These are phyloP conservation scores for Notolepis coatsorum DNA, from an alignment of 2,797 vertebrate genomes.

Conservation along the genomic window DNA sequence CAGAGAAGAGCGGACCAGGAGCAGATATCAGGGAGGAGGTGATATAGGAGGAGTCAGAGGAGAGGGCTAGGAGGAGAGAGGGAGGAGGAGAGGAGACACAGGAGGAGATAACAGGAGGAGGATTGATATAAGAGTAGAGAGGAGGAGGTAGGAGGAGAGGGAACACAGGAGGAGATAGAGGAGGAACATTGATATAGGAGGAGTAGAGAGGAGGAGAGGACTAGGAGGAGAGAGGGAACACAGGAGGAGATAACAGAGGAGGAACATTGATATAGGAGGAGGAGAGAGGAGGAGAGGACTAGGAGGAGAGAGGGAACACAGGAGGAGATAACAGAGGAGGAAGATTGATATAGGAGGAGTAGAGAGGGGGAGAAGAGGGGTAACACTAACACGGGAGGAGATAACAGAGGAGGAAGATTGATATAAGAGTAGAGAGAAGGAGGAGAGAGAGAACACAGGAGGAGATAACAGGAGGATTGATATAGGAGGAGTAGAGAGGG, in stretches of 20 bases:
- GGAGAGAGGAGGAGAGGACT: no score
- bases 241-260: neutral
- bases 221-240: no score
- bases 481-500: constrained; percentile 10
- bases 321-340: neutral
- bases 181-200: constrained; percentile 5
- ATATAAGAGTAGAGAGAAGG: neutral
- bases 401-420: neutral
- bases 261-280: constrained; percentile 8
- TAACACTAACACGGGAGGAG: no score
- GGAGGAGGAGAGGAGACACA: neutral
- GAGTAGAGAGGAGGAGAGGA: constrained; percentile 22
- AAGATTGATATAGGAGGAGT: no score
- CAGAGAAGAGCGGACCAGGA: constrained; percentile 11
- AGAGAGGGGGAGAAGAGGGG: no score
- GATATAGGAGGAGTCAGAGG: neutral
- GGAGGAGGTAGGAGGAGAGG: constrained; percentile 19
- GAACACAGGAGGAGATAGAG: neutral
- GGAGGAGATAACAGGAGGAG: neutral
- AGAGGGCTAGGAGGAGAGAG: neutral
- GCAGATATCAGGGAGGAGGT: neutral
- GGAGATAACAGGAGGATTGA: constrained; percentile 1
- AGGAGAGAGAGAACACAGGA: neutral
- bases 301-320: neutral
- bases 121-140: constrained; percentile 8